These are phyloP conservation scores for Rousettus madagascariensis DNA, from an alignment of 2,797 vertebrate genomes.

Conservation along the genomic window DNA sequence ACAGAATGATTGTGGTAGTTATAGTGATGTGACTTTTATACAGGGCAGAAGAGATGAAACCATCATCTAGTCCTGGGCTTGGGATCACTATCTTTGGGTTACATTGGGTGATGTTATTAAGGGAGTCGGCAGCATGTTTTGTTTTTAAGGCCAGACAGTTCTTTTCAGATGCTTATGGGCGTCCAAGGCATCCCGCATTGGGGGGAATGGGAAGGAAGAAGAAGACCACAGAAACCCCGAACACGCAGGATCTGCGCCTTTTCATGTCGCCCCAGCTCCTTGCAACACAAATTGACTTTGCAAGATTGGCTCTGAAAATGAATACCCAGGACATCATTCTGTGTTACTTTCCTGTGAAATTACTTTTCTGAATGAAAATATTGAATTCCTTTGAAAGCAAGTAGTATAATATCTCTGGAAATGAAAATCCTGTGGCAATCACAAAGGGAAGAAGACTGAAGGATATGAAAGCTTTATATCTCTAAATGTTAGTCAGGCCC, in stretches of 20 bases:
- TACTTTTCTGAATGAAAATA: constrained; percentile 87
- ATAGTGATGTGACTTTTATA: constrained; percentile 70
- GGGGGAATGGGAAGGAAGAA: constrained; percentile 47
- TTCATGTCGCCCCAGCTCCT: constrained; percentile 73
- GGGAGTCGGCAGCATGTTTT: constrained; percentile 65
- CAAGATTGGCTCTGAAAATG: constrained; percentile 84
- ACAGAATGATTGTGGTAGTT: constrained; percentile 69
- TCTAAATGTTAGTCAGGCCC: constrained; percentile 81
- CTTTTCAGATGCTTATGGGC: constrained; percentile 71
- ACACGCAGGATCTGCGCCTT: constrained; percentile 71
- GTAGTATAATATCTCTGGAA: constrained; percentile 84
- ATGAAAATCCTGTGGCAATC: constrained; percentile 85
- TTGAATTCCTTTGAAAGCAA: constrained; percentile 87
- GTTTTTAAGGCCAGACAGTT: constrained; percentile 35
- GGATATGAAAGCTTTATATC: constrained; percentile 83
- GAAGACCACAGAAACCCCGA: constrained; percentile 69
- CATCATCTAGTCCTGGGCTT: constrained; percentile 22
- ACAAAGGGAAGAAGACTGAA: constrained; percentile 84
- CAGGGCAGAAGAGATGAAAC: constrained; percentile 69
- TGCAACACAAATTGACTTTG: constrained; percentile 82
- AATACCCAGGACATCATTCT: constrained; percentile 83
- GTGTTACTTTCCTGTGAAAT: constrained; percentile 86
- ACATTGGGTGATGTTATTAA: constrained; percentile 57
- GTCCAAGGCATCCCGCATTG: constrained; percentile 47
- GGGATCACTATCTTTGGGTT: constrained; percentile 67